Percentiles rank a stretch among this genome's conserved stretches.
Evolutionary conservation across 1,140 invertebrate genomes (phyloP).

Genomic region (Radopholus similis): DNA sequence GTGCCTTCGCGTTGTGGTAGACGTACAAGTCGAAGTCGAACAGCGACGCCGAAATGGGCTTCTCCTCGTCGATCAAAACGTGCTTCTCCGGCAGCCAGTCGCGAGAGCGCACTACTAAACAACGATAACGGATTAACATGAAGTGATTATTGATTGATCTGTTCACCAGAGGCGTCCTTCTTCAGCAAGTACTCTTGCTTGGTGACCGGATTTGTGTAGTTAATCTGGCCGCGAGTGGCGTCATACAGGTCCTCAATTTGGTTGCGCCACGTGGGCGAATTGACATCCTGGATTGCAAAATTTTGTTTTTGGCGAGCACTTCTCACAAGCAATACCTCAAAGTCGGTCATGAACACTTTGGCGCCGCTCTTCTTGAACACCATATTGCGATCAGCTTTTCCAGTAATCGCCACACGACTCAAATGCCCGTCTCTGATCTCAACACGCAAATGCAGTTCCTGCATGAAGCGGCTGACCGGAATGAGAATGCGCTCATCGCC

Average conservation of each 20-base stretch:
- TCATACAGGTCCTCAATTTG: conserved; percentile 68
- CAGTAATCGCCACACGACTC: conserved; percentile 61
- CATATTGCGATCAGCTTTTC: conserved; percentile 62
- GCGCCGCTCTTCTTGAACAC: conserved; percentile 61
- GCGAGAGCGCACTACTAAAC: conserved; percentile 68
- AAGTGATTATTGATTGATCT: background rate
- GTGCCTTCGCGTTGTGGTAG: conserved; percentile 67
- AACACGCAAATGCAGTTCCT: conserved; percentile 52
- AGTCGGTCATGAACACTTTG: conserved; percentile 62
- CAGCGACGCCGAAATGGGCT: conserved; percentile 68
- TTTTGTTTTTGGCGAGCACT: background rate
- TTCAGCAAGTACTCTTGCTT: conserved; percentile 55
- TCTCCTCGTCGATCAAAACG: conserved; percentile 69
- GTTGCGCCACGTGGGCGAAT: conserved; percentile 72
- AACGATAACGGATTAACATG: background rate
- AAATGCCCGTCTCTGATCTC: conserved; percentile 45
- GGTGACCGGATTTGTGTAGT: conserved; percentile 56
- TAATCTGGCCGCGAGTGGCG: conserved; percentile 65
- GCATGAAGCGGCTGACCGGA: conserved; percentile 51
- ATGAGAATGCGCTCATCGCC: conserved; percentile 58
- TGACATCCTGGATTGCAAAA: conserved; percentile 65
- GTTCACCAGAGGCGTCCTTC: conserved; percentile 42
- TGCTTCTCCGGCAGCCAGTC: conserved; percentile 74
- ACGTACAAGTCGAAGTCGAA: conserved; percentile 71
- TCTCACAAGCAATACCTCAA: conserved; percentile 40